A percentile compares a stretch with the other conserved stretches of the same genome.
phyloP scores from a whole-genome alignment of 2,888 invertebrate genomes.

The Punctoribates punctum region DNA sequence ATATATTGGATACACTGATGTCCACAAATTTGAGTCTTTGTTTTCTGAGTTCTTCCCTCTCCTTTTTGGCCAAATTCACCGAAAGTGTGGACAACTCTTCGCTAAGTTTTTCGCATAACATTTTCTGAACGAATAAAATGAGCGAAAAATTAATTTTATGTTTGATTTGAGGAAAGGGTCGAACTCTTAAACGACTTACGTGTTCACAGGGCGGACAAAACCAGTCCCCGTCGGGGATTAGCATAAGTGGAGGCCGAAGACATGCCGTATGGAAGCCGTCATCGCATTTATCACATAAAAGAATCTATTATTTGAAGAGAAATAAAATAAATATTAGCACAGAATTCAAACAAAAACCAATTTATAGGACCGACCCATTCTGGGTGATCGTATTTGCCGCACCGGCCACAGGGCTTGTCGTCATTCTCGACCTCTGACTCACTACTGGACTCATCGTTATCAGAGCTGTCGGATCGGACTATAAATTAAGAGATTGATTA shows the following conservation, averaged over 20 bases:
- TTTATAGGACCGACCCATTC: conserved; percentile 68
- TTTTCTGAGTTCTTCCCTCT: conserved; percentile 70
- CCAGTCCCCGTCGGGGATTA: conserved; percentile 97
- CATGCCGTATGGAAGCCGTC: conserved; percentile 95
- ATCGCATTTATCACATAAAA: conserved; percentile 93
- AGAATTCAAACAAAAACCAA: too few relatives aligned
- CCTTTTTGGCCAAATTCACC: conserved; percentile 55
- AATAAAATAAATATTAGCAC: conserved; percentile 33
- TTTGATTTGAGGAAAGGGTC: not conserved
- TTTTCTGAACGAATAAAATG: conserved; percentile 55
- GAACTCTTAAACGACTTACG: conserved; percentile 53
- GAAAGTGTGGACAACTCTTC: conserved; percentile 62
- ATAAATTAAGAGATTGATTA: not conserved
- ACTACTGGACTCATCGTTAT: conserved; percentile 39
- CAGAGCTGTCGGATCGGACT: conserved; percentile 18
- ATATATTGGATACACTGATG: conserved; percentile 69
- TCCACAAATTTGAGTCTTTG: conserved; percentile 70
- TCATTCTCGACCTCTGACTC: conserved; percentile 52
- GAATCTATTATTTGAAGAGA: conserved; percentile 60
- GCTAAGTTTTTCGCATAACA: conserved; percentile 68
- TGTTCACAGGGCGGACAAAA: conserved; percentile 96
- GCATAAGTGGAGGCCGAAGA: conserved; percentile 81
- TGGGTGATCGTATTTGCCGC: conserved; percentile 85
- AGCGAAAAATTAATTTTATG: not conserved
- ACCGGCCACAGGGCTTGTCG: conserved; percentile 81